Percentiles rank a stretch among this genome's conserved stretches.
These are phyloP conservation scores for Lethenteron reissneri DNA, from an alignment of 2,113 vertebrate species.

Conservation along the genomic window DNA sequence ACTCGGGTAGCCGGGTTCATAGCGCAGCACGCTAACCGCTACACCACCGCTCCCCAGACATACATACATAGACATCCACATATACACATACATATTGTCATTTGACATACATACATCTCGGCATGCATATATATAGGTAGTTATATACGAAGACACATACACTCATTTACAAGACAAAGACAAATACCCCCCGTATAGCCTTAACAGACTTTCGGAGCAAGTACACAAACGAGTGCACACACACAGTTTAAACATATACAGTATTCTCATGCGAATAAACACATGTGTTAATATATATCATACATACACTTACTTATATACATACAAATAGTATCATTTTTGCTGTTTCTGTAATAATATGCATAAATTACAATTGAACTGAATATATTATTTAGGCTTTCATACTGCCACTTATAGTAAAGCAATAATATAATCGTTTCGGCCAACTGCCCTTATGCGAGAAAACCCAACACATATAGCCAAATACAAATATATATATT, in stretches of 20 bases:
- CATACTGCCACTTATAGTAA: too few species aligned
- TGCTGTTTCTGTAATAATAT: background rate
- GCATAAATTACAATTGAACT: background rate
- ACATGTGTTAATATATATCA: background rate
- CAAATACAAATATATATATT: background rate
- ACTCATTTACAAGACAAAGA: background rate
- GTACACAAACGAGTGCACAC: too few species aligned
- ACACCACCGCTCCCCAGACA: background rate
- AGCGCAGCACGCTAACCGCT: too few species aligned
- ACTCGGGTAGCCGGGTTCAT: too few species aligned
- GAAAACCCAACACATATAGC: background rate
- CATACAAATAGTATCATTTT: background rate
- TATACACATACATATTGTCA: background rate
- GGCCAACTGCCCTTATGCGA: too few species aligned
- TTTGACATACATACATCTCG: background rate
- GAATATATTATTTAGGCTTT: background rate
- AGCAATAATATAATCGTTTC: too few species aligned
- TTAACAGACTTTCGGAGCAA: too few species aligned
- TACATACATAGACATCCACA: background rate
- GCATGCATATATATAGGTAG: background rate
- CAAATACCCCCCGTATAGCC: too few species aligned
- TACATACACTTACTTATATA: constrained; percentile 1
- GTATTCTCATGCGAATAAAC: background rate
- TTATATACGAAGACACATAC: background rate
- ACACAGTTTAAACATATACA: too few species aligned